Conservation (phyloP, 2,888 invertebrate genomes). For the Dendrolimus pini region DNA sequence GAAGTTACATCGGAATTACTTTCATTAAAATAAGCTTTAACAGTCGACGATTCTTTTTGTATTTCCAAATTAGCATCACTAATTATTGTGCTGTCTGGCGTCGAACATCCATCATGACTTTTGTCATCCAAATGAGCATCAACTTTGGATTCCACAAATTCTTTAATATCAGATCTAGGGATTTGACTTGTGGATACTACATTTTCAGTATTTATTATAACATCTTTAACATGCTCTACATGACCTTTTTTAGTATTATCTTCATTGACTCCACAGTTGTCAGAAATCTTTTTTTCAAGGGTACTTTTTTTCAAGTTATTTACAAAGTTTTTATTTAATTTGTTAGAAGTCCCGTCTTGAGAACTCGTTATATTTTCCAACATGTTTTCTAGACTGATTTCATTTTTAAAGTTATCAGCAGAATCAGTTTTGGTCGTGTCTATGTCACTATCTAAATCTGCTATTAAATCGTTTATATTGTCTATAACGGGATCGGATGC, state of each 20-base stretch:
- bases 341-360: constrained; percentile 20
- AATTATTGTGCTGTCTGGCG: constrained; percentile 34
- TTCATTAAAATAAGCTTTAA: constrained; percentile 9
- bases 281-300: background rate
- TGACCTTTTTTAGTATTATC: background rate
- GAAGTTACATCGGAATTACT: constrained; percentile 37
- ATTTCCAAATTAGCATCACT: constrained; percentile 40
- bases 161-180: constrained; percentile 7
- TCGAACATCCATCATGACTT: constrained; percentile 22
- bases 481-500: constrained; percentile 45
- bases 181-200: constrained; percentile 44
- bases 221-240: background rate
- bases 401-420: constrained; percentile 35
- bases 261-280: background rate
- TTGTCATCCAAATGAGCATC: constrained; percentile 11
- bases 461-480: constrained; percentile 57
- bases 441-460: constrained; percentile 49
- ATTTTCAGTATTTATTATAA: constrained; percentile 17
- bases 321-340: constrained; percentile 24
- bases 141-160: constrained; percentile 7
- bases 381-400: constrained; percentile 42
- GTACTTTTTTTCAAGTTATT: constrained; percentile 19
- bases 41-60: constrained; percentile 12
- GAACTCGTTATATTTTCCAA: constrained; percentile 34
- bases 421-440: constrained; percentile 31